These are phyloP conservation scores for Microplitis manilae DNA, from an alignment of 2,888 invertebrate species.

Conservation along the genomic window DNA sequence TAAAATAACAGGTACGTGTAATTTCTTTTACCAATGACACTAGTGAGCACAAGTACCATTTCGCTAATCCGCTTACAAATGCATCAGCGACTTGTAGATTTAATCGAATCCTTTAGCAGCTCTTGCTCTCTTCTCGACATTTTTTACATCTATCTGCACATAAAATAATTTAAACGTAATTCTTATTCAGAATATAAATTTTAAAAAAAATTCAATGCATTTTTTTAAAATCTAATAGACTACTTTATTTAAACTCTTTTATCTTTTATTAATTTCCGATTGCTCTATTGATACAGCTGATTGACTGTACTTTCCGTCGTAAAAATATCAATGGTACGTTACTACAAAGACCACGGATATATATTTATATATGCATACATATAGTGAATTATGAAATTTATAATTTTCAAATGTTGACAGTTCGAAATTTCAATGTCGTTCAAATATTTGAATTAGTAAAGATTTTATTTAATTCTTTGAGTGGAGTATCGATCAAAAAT, in stretches of 20 bases:
- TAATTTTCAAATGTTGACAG: too few species aligned
- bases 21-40: not conserved
- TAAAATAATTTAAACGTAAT: not conserved
- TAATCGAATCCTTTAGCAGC: not conserved
- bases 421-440: too few species aligned
- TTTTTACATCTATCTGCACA: not conserved
- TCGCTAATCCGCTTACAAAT: not conserved
- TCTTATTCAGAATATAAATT: not conserved
- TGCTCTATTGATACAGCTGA: not conserved
- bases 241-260: not conserved
- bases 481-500: too few species aligned
- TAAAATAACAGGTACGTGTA: conserved; percentile 1
- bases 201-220: not conserved
- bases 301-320: not conserved
- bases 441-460: too few species aligned
- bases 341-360: not conserved
- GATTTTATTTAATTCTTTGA: too few species aligned
- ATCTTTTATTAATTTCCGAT: not conserved
- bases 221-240: not conserved
- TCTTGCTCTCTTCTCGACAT: not conserved
- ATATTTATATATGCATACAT: not conserved
- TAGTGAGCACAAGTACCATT: not conserved
- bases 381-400: too few species aligned
- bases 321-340: not conserved
- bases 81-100: not conserved